These are phyloP conservation scores for Oostethus manadensis DNA, from an alignment of 2,113 vertebrate species.

Conservation along the genomic window DNA sequence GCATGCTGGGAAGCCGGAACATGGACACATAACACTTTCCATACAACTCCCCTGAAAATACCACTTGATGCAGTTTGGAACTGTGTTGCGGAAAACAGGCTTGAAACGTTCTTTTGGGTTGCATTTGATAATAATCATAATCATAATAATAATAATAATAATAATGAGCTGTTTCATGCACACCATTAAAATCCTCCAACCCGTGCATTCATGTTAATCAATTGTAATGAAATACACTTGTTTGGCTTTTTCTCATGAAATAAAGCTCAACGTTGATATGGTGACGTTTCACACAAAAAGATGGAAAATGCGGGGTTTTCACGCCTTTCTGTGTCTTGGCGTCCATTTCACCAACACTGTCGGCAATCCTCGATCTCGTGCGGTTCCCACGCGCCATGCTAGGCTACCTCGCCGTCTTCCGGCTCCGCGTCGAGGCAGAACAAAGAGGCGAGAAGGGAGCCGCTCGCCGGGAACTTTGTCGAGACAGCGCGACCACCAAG, in stretches of 20 bases:
- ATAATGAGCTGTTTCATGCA: too few relatives aligned
- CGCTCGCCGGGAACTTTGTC: constrained; percentile 64
- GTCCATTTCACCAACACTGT: constrained; percentile 14
- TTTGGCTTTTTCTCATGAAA: neutral
- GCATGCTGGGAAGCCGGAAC: too few relatives aligned
- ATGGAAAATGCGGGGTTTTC: neutral
- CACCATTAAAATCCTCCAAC: too few relatives aligned
- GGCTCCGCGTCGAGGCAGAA: constrained; percentile 46
- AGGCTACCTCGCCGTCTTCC: constrained; percentile 41
- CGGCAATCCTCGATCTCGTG: constrained; percentile 3
- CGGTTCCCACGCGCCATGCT: constrained; percentile 42
- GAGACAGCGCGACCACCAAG: constrained; percentile 35
- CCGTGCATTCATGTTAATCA: neutral
- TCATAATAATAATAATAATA: too few relatives aligned
- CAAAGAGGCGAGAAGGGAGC: constrained; percentile 58
- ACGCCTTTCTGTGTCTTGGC: neutral
- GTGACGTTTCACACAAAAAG: neutral
- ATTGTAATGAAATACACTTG: constrained; percentile 2
- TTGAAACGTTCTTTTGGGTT: neutral
- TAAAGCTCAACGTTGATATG: neutral
- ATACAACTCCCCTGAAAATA: too few relatives aligned
- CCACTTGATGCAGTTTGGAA: constrained; percentile 8
- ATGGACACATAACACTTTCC: too few relatives aligned
- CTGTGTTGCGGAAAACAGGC: too few relatives aligned
- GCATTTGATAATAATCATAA: neutral